Conservation (phyloP, 2,888 invertebrate genomes). For the Campopleginae sp. region DNA sequence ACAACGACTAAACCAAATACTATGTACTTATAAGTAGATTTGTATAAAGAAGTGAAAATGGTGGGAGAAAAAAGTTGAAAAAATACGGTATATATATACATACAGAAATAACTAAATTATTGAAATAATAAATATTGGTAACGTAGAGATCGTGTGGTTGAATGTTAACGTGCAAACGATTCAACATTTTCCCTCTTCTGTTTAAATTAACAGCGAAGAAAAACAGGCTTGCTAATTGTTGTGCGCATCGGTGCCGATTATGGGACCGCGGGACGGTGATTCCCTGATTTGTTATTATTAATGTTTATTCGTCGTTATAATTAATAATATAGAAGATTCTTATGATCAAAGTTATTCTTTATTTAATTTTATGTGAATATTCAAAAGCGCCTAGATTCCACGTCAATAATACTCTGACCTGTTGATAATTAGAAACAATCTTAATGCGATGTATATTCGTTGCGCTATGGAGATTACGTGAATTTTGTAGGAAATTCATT, state of each 20-base stretch:
- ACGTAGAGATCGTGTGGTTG: slow-evolving; percentile 66
- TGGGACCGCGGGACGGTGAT: slow-evolving; percentile 69
- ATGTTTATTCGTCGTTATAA: slow-evolving; percentile 38
- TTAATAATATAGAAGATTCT: slow-evolving; percentile 27
- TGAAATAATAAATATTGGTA: slow-evolving; percentile 72
- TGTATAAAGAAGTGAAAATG: slow-evolving; percentile 69
- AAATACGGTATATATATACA: slow-evolving; percentile 42
- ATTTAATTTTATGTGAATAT: neutral
- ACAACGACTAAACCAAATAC: slow-evolving; percentile 65
- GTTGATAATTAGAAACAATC: slow-evolving; percentile 76
- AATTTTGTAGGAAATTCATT: neutral
- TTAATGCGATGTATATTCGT: slow-evolving; percentile 83
- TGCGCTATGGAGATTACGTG: neutral
- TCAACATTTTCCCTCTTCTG: slow-evolving; percentile 18
- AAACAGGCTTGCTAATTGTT: slow-evolving; percentile 42
- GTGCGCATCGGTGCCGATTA: slow-evolving; percentile 47
- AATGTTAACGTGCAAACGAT: slow-evolving; percentile 49
- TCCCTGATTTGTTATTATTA: slow-evolving; percentile 52
- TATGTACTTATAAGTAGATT: slow-evolving; percentile 68
- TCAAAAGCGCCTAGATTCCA: slow-evolving; percentile 58
- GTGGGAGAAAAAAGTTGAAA: slow-evolving; percentile 10
- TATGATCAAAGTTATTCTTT: slow-evolving; percentile 21
- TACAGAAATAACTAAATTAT: slow-evolving; percentile 50
- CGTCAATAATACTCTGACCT: slow-evolving; percentile 69
- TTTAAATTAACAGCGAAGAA: neutral